Percentiles rank a stretch among this genome's conserved stretches.
phyloP scores from a whole-genome alignment of 1,140 invertebrate genomes.

The Marisa cornuarietis region DNA sequence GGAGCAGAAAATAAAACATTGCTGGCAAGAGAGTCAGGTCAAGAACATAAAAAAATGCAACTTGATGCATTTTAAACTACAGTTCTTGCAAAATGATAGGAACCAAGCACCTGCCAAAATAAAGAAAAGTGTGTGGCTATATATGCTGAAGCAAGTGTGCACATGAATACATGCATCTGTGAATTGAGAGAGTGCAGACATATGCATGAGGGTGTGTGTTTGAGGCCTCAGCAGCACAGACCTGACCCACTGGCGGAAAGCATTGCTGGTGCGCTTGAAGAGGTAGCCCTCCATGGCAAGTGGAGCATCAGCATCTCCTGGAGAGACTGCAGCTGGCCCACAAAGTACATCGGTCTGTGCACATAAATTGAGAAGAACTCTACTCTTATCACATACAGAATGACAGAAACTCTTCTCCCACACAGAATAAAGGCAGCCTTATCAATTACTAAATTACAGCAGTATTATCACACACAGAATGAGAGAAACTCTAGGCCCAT shows the following conservation, averaged over 20 bases:
- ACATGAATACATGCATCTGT: too few relatives aligned
- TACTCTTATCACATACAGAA: too few relatives aligned
- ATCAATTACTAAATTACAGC: not conserved
- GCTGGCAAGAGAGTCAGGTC: too few relatives aligned
- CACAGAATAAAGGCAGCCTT: not conserved
- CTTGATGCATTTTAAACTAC: too few relatives aligned
- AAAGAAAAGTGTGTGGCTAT: too few relatives aligned
- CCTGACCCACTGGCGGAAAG: constrained; percentile 97
- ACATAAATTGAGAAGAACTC: not conserved
- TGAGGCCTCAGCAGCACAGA: constrained; percentile 55
- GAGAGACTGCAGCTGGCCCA: constrained; percentile 16
- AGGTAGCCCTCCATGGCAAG: constrained; percentile 84
- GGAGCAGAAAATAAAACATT: too few relatives aligned
- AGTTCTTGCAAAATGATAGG: too few relatives aligned
- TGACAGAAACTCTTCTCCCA: too few relatives aligned
- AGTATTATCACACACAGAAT: not conserved
- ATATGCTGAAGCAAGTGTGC: too few relatives aligned
- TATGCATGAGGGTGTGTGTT: not conserved
- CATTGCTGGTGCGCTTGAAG: constrained; percentile 94
- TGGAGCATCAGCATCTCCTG: constrained; percentile 26
- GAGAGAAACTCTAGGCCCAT: not conserved
- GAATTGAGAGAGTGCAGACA: too few relatives aligned
- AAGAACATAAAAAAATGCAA: too few relatives aligned
- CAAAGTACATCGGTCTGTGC: not conserved
- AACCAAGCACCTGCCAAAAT: too few relatives aligned